Evolutionary conservation across 2,888 invertebrate species (phyloP), one percentile per base, ranked within the genome.

Genomic region (Heliconius ethilla): DNA sequence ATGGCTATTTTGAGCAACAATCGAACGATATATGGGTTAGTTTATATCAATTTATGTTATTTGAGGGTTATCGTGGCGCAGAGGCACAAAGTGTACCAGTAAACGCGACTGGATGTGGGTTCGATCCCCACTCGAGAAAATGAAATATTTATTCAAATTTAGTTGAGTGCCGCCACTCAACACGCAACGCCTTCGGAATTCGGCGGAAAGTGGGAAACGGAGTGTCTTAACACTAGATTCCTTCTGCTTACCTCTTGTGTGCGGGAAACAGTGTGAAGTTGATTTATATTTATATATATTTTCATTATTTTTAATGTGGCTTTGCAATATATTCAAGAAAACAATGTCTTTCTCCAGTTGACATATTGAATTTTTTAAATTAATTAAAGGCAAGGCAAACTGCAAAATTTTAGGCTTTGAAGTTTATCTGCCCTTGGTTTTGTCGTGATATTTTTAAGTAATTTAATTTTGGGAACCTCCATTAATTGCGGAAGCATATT

Each of bases 1-100:
- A 73, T 77, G 66, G 66, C 74, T 81, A 81, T 78, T 81, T 81
- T 69, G 40, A 72, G 74, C 63, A 63, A 77, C 72, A 67, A 79
- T 77, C 76, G 77, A 72, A 77, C 77, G 75, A 80, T 76, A 77
- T 25, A 70, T 62, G 79, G 65, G 62, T 69, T 69, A 74, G 51
- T 51, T 70, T 73, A 74, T 63, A 27, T 11, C 18, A 59, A n/a
- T 22, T 29, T 29, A 29, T 7, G 9, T n/a, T n/a, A 51, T 51
- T 51, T 22, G 7, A 51, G 51, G 51, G 6, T 7, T 22, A 22
- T 51, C 51, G 51, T 51, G 51, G 51, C 51, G 9, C 3, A 51
- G 51, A 18, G 51, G 18, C 22, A 51, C 7, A 22, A 51, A 51
- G 7, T 51, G 9, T 51, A 18, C 3, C 15, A 7, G 51, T 51